phyloP scores from a whole-genome alignment of 2,113 vertebrate genomes.

The Vanacampus margaritifer region DNA sequence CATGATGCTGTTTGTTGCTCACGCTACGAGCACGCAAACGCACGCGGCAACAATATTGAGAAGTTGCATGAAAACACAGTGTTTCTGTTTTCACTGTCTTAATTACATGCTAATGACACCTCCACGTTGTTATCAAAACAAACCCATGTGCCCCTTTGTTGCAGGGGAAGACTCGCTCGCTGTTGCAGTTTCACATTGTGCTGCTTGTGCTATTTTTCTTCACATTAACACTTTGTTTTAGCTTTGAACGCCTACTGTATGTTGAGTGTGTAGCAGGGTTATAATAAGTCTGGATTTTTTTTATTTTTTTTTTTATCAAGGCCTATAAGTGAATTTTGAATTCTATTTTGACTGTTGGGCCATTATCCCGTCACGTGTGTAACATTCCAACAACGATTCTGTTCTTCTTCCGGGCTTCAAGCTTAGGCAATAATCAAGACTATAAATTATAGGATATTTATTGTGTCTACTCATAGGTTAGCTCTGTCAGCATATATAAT shows the following conservation, averaged over 20 bases:
- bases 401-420: too few species aligned
- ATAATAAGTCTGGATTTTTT: too few species aligned
- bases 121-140: conserved; percentile 40
- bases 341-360: too few species aligned
- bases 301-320: too few species aligned
- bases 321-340: too few species aligned
- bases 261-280: not conserved
- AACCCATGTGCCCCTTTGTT: conserved; percentile 1
- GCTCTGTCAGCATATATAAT: too few species aligned
- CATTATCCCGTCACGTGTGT: too few species aligned
- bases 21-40: conserved; percentile 14
- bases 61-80: conserved; percentile 7
- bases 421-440: too few species aligned
- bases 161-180: conserved; percentile 13
- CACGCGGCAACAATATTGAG: conserved; percentile 14
- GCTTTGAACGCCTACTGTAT: not conserved
- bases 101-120: conserved; percentile 43
- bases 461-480: too few species aligned
- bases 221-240: not conserved
- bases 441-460: too few species aligned
- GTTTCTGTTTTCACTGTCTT: conserved; percentile 19
- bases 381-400: too few species aligned
- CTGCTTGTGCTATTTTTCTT: not conserved
- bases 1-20: conserved; percentile 18
- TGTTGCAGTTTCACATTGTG: not conserved